Evolutionary conservation across 2,113 vertebrate genomes (phyloP).

Genomic region (Bubalus kerabau): DNA sequence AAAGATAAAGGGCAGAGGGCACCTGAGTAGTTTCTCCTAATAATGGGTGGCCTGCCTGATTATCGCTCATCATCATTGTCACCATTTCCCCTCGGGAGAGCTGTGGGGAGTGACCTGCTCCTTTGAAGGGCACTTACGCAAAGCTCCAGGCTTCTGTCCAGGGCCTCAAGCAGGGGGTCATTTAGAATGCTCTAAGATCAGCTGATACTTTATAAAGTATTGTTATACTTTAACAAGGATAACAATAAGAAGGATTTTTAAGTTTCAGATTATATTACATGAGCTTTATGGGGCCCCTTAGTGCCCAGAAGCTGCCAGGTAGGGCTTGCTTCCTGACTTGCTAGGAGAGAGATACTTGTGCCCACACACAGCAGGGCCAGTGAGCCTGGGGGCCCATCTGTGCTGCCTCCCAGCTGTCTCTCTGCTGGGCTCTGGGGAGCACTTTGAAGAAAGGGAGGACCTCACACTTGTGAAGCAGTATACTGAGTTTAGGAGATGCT

Average conservation of each 20-base stretch:
- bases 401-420: neutral
- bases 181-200: neutral
- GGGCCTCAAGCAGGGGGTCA: neutral
- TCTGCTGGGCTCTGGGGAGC: slow-evolving; percentile 10
- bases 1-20: neutral
- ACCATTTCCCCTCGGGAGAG: neutral
- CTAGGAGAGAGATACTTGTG: neutral
- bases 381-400: neutral
- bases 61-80: neutral
- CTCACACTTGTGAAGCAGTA: neutral
- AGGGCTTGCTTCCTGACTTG: neutral
- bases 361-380: neutral
- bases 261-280: neutral
- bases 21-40: neutral
- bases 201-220: no score
- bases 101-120: neutral
- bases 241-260: neutral
- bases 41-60: neutral
- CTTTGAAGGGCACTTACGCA: neutral
- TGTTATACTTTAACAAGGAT: neutral
- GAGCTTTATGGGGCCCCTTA: neutral
- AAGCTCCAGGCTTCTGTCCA: neutral
- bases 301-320: neutral
- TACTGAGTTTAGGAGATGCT: neutral
- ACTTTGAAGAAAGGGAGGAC: neutral